Evolutionary conservation across 2,888 invertebrate species (phyloP).

Genomic region (Chrysina gloriosa): DNA sequence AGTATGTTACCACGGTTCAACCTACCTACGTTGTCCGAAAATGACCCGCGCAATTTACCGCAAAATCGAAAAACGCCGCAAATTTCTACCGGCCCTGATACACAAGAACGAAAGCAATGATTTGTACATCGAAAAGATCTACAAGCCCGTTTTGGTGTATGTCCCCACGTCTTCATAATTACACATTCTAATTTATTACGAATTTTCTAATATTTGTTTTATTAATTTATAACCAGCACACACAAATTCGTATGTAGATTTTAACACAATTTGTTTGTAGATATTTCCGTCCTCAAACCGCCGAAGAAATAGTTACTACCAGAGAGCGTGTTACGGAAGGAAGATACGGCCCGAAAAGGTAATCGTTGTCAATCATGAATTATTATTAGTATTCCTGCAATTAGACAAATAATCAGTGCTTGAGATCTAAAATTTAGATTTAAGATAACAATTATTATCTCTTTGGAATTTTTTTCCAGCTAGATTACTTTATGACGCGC

Average conservation of each 20-base stretch:
- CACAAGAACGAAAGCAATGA: constrained; percentile 47
- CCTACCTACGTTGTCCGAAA: not conserved
- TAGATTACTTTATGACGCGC: no score
- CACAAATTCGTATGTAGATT: not conserved
- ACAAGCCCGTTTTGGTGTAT: constrained; percentile 54
- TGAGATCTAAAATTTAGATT: no score
- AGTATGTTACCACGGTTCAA: no score
- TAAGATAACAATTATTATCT: no score
- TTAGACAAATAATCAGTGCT: not conserved
- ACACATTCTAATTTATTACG: no score
- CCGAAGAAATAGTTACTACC: constrained; percentile 23
- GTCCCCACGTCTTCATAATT: no score
- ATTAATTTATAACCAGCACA: no score
- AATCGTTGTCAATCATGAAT: constrained; percentile 16
- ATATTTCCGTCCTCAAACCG: constrained; percentile 30
- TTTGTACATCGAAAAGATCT: constrained; percentile 49
- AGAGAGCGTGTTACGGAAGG: constrained; percentile 49
- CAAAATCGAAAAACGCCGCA: constrained; percentile 50
- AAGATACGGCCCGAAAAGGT: constrained; percentile 55
- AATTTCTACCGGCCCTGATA: constrained; percentile 56
- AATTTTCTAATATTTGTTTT: no score
- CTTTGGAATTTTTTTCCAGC: no score
- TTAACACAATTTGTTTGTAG: constrained; percentile 42
- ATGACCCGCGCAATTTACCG: not conserved
- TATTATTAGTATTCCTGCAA: constrained; percentile 11